Evolutionary conservation across 1,140 invertebrate genomes (phyloP).

Genomic region (Araneus ventricosus): DNA sequence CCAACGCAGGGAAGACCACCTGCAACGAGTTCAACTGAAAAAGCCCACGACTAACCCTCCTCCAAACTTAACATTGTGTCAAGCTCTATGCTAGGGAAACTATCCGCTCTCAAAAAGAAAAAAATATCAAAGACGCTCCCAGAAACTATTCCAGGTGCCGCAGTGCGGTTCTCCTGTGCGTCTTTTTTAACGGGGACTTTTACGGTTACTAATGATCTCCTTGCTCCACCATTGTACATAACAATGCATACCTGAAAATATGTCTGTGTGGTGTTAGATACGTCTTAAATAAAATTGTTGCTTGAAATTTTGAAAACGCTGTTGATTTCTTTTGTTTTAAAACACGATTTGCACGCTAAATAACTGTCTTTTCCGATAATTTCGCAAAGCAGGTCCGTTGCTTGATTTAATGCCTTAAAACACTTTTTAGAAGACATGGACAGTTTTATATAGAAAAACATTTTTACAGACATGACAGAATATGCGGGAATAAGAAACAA

Average conservation of each 20-base stretch:
- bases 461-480: no score
- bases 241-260: constrained; percentile 1
- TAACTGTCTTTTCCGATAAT: no score
- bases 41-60: neutral
- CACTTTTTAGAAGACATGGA: no score
- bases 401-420: no score
- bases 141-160: neutral
- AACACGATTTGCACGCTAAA: neutral
- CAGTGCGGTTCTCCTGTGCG: neutral
- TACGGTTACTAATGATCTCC: neutral
- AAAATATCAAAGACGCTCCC: neutral
- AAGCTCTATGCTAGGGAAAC: constrained; percentile 2
- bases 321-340: neutral
- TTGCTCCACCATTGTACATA: neutral
- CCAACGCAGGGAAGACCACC: constrained; percentile 50
- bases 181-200: constrained; percentile 3
- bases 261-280: constrained; percentile 29
- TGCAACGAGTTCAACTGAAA: constrained; percentile 54
- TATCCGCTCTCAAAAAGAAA: neutral
- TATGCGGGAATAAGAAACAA: no score
- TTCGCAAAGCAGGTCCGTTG: no score
- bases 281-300: constrained; percentile 15
- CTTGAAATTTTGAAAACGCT: neutral
- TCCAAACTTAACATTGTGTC: neutral
- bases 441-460: no score